These are phyloP conservation scores for Eulemur mongoz DNA, from an alignment of 2,797 vertebrate genomes.

Conservation along the genomic window DNA sequence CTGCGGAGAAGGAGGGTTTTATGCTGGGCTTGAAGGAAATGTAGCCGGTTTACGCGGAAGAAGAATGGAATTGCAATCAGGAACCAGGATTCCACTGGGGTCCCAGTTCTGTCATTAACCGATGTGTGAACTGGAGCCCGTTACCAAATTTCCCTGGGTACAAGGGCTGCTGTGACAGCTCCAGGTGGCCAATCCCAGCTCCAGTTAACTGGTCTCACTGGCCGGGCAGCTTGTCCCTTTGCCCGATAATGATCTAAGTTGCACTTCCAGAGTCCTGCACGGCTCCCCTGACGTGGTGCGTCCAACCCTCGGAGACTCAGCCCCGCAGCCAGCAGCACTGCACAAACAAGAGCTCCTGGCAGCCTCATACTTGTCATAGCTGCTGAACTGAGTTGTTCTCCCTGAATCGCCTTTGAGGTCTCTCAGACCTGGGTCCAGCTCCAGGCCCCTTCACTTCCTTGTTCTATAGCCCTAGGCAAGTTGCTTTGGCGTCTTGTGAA, in stretches of 20 bases:
- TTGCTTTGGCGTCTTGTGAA: background rate
- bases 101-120: background rate
- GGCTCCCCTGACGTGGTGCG: accelerated
- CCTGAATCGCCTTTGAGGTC: background rate
- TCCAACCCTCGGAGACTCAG: background rate
- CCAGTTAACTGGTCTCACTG: background rate
- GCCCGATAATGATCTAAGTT: accelerated
- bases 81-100: background rate
- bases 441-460: background rate
- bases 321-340: background rate
- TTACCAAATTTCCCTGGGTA: background rate
- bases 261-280: background rate
- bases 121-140: background rate
- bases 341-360: background rate
- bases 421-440: background rate
- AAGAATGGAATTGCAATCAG: background rate
- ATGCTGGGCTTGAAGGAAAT: background rate
- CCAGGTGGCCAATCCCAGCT: background rate
- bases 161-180: background rate
- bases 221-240: no score
- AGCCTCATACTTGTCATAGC: background rate
- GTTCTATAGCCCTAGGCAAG: background rate
- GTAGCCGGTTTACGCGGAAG: background rate
- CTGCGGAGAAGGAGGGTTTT: background rate
- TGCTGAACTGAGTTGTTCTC: background rate